Base-by-base conservation (phyloP, 2,888 invertebrate genomes). In the Melanchra persicariae region DNA sequence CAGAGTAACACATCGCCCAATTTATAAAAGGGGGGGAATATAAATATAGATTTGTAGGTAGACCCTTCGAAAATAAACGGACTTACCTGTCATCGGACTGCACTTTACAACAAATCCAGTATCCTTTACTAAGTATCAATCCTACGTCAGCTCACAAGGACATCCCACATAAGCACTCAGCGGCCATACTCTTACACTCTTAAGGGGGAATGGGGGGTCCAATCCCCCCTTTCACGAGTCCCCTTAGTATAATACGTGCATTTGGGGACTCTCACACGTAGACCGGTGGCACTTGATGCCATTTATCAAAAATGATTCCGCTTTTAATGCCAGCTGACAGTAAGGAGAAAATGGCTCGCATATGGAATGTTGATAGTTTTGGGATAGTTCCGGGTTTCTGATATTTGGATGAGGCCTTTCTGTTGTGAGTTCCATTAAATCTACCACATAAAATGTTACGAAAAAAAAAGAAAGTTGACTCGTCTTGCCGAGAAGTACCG, bases 211-310 rank as follows among this genome's bases (percentile, higher is more conserved):
- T 30, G 19, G 26, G 30, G 52, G 54, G 30, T 26, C 66, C 82
- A 37, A n/a, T 47, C 47, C 17, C 19, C 59, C 81, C 34, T 55
- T 60, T 79, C 34, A 17, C 17, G 17, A 49, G 24, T 26, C 78
- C 80, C 75, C 76, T 80, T 77, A 79, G 87, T 85, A 89, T 89
- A 90, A 90, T 88, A 85, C 82, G 60, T 74, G 85, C 87, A 88
- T 88, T 89, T 85, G 77, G 64, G 70, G 70, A 52, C 80, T 79
- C 81, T 55, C 71, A 83, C 89, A 89, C 89, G 90, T 87, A 85
- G 70, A 59, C 69, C 70, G 26, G 49, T 67, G 70, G 60, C 73
- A 75, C 76, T 84, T 78, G 79, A 72, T 54, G 62, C 73, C 80
- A 85, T 85, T 82, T 85, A 81, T 84, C 85, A 86, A 69, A 79